These are phyloP conservation scores for Dunckerocampus dactyliophorus DNA, from an alignment of 2,113 vertebrate species.

Conservation along the genomic window DNA sequence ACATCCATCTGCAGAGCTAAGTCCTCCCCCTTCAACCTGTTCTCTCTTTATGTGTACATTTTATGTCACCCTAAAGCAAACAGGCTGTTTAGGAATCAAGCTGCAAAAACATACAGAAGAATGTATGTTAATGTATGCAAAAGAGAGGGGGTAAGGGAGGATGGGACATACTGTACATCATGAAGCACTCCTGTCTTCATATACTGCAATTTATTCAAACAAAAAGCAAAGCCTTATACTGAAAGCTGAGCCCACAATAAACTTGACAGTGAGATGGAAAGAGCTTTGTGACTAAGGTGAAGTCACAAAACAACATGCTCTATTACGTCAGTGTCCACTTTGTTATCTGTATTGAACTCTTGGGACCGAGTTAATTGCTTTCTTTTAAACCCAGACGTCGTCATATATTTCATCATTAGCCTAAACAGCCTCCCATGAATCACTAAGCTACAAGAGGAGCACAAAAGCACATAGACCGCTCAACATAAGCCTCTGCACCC, in stretches of 20 bases:
- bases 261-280: conserved; percentile 45
- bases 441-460: conserved; percentile 26
- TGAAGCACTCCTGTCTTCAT: conserved; percentile 45
- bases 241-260: conserved; percentile 57
- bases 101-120: neutral
- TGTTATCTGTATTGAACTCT: conserved; percentile 51
- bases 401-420: conserved; percentile 65
- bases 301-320: conserved; percentile 44
- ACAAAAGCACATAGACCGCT: conserved; percentile 22
- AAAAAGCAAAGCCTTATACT: conserved; percentile 46
- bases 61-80: conserved; percentile 5
- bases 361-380: conserved; percentile 59
- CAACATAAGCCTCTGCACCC: conserved; percentile 23
- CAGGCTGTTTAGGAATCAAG: conserved; percentile 2
- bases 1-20: conserved; percentile 30
- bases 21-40: conserved; percentile 9
- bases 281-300: conserved; percentile 20
- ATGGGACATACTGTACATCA: conserved; percentile 43
- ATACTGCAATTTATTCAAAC: conserved; percentile 64
- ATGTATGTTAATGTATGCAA: neutral
- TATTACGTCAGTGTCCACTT: conserved; percentile 41
- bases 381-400: conserved; percentile 54
- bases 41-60: conserved; percentile 7
- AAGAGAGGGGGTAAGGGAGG: conserved; percentile 13
- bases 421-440: conserved; percentile 53